Base-by-base conservation (phyloP, 1,140 invertebrate species). In the Drosophila takahashii region DNA sequence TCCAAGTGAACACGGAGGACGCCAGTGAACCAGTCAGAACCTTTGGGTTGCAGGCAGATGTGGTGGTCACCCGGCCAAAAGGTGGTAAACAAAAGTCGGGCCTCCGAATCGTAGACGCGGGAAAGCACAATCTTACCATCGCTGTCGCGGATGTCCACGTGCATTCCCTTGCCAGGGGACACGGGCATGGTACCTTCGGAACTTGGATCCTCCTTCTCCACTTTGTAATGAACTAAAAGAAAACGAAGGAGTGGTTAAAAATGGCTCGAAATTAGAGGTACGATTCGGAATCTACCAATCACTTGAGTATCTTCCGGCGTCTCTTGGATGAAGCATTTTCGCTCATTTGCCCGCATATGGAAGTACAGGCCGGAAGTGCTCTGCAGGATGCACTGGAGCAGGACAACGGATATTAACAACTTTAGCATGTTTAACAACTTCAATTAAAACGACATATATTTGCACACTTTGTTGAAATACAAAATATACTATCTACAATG, bases 271-370 rank as follows among this genome's bases (percentile, higher is more conserved):
- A 2, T 26, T 26, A 6, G 16, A 15, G 13, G 3, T 22, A 8
- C 4, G 6, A 36, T 36, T 13, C n/a, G 4, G n/a, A 13, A 27
- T 54, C 93, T 95, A 99, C 98, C 98, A 83, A 99, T 96, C 74
- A 99, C 98, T 79, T 98, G 97, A 0, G 98, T 99, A 93, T 99
- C 98, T 93, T 99, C 98, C 7, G 98, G 98, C 81, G 99, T 98
- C 95, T 99, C 98, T 93, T 99, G 98, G 50, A 99, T 99, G 90
- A 99, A 99, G 94, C 99, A 99, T 96, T 99, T 99, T 93, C 97
- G 94, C 93, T 99, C 98, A 0, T 97, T 99, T 95, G 99, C 98
- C 4, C 95, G 97, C 90, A 99, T 99, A 91, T 99, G 98, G 93
- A 99, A 99, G 93, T 99, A 99, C 59, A 99, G 90, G 0, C 91